phyloP scores from a whole-genome alignment of 2,888 invertebrate species.

The Torymus tubicola region DNA sequence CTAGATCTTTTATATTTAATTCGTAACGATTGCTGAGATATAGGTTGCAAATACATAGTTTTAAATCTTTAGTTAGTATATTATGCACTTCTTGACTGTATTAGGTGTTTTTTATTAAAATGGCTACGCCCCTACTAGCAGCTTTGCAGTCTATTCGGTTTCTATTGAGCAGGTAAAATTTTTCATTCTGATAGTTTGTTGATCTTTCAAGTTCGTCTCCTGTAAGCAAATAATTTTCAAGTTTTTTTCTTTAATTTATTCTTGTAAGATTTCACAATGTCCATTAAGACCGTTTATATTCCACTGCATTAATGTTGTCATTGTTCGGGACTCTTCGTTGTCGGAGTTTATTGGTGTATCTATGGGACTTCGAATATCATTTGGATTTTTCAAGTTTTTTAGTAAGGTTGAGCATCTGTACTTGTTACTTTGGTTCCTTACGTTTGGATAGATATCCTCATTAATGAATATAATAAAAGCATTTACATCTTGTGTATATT shows the following conservation, averaged over 20 bases:
- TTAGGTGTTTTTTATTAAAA: neutral
- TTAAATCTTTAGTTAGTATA: neutral
- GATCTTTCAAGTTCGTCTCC: conserved; percentile 9
- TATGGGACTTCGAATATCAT: too few relatives aligned
- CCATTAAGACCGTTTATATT: conserved; percentile 5
- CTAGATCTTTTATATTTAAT: neutral
- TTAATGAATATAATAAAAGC: neutral
- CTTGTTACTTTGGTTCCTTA: too few relatives aligned
- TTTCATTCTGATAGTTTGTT: conserved; percentile 5
- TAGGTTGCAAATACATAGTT: neutral
- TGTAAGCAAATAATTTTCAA: conserved; percentile 3
- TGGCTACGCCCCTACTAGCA: conserved; percentile 9
- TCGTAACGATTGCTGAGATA: neutral
- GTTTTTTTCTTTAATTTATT: neutral
- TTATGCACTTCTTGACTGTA: conserved; percentile 16
- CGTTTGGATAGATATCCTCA: too few relatives aligned
- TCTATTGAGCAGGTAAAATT: conserved; percentile 7
- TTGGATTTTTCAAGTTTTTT: too few relatives aligned
- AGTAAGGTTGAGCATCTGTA: too few relatives aligned
- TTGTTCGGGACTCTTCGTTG: neutral
- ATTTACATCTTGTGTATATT: neutral
- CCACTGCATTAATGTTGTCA: conserved; percentile 1
- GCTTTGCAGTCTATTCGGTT: conserved; percentile 1
- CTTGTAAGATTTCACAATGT: neutral
- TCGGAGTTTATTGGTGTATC: too few relatives aligned